phyloP scores from a whole-genome alignment of 2,888 invertebrate genomes.

The Phorcus lineatus region DNA sequence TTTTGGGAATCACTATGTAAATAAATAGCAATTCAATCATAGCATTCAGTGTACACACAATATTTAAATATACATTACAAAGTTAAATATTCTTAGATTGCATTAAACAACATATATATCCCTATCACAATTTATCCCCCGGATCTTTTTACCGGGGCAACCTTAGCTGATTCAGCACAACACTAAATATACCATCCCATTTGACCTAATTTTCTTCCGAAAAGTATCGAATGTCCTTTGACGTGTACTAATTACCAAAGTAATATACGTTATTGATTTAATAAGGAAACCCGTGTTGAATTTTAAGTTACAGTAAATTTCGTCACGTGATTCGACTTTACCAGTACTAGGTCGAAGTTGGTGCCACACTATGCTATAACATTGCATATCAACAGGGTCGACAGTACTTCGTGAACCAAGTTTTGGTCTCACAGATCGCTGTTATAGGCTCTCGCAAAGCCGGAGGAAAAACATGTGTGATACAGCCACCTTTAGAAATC shows the following conservation, averaged over 20 bases:
- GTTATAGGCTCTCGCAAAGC: too few species aligned
- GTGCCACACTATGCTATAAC: background rate
- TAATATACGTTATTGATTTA: background rate
- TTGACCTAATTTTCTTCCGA: constrained; percentile 5
- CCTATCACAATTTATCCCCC: background rate
- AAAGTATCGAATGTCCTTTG: background rate
- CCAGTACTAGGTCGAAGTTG: background rate
- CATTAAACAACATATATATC: background rate
- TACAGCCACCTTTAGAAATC: too few species aligned
- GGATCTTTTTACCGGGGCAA: constrained; percentile 1
- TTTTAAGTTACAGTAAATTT: too few species aligned
- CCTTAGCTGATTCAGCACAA: constrained; percentile 10
- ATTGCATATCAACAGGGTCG: constrained; percentile 17
- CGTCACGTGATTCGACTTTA: too few species aligned
- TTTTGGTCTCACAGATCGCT: too few species aligned
- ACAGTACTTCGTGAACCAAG: background rate
- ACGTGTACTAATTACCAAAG: background rate
- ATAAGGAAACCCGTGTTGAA: too few species aligned
- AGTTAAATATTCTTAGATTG: background rate
- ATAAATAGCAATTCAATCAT: too few species aligned
- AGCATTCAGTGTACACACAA: too few species aligned
- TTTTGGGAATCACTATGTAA: too few species aligned
- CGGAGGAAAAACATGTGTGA: too few species aligned
- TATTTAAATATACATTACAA: too few species aligned
- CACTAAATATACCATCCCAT: constrained; percentile 5